Evolutionary conservation across 2,113 vertebrate species (phyloP).

Genomic region (Clarias gariepinus): DNA sequence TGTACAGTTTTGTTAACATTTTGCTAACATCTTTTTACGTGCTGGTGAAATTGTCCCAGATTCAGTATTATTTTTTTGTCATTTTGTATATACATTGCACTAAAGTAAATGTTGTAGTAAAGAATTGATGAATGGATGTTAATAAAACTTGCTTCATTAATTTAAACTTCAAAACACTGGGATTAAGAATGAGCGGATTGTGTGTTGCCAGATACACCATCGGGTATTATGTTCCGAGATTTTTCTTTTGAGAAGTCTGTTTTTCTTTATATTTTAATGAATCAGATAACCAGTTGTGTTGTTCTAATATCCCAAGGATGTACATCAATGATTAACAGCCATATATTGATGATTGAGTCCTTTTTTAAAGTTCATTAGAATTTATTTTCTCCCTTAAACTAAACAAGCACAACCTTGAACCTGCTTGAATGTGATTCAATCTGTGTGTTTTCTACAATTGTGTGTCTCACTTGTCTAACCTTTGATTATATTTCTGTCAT

Average conservation of each 20-base stretch:
- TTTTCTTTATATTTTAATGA: background rate
- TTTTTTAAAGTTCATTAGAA: background rate
- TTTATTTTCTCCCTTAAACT: background rate
- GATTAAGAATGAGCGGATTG: background rate
- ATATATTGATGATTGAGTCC: background rate
- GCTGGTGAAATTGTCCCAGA: slow-evolving; percentile 7
- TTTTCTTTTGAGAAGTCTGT: background rate
- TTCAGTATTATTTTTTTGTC: slow-evolving; percentile 6
- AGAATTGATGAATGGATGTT: background rate
- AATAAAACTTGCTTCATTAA: background rate
- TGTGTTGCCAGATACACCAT: background rate
- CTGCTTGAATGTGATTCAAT: background rate
- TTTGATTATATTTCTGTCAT: background rate
- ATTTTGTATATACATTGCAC: slow-evolving; percentile 38
- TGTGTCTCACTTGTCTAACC: background rate
- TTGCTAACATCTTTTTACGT: slow-evolving; percentile 25
- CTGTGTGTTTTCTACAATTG: background rate
- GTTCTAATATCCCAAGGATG: background rate
- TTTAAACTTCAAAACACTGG: slow-evolving; percentile 10
- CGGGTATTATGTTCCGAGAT: background rate
- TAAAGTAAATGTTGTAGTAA: slow-evolving; percentile 26
- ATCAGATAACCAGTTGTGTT: background rate
- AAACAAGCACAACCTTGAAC: background rate
- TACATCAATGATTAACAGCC: too few species aligned
- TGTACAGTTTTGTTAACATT: slow-evolving; percentile 43